Evolutionary conservation across 1,140 invertebrate species (phyloP).

Genomic region (Lepeophtheirus salmonis): DNA sequence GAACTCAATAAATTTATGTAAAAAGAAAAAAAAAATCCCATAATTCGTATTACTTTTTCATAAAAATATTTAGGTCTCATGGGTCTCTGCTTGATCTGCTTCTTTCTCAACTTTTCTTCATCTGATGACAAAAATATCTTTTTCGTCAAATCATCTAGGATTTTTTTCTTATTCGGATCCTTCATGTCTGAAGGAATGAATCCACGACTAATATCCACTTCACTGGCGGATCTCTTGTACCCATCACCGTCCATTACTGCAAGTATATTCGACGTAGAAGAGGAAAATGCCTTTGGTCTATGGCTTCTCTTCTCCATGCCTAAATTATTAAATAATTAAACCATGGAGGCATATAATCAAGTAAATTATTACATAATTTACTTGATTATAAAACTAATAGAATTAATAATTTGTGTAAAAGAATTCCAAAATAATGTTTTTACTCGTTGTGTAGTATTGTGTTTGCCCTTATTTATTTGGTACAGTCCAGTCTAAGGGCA

Average conservation of each 20-base stretch:
- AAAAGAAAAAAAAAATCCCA: too few species aligned
- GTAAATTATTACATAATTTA: too few species aligned
- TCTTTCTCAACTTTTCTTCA: background rate
- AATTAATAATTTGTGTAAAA: too few species aligned
- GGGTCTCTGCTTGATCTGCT: background rate
- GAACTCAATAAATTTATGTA: too few species aligned
- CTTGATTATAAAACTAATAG: too few species aligned
- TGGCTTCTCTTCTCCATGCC: too few species aligned
- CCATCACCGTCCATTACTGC: background rate
- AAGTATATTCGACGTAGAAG: background rate
- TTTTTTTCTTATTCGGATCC: background rate
- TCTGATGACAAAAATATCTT: background rate
- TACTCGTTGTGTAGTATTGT: too few species aligned
- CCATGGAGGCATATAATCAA: too few species aligned
- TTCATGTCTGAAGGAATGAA: background rate
- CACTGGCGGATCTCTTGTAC: background rate
- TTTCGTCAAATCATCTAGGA: background rate
- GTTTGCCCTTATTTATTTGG: too few species aligned
- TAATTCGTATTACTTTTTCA: background rate
- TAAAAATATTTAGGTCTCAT: background rate
- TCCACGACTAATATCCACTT: background rate
- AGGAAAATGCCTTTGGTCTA: background rate
- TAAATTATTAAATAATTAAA: too few species aligned
- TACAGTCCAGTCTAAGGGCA: too few species aligned
- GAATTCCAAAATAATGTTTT: too few species aligned